Evolutionary conservation across 2,113 vertebrate species (phyloP), one percentile per base, ranked within the genome.

Genomic region (Gambusia holbrooki): DNA sequence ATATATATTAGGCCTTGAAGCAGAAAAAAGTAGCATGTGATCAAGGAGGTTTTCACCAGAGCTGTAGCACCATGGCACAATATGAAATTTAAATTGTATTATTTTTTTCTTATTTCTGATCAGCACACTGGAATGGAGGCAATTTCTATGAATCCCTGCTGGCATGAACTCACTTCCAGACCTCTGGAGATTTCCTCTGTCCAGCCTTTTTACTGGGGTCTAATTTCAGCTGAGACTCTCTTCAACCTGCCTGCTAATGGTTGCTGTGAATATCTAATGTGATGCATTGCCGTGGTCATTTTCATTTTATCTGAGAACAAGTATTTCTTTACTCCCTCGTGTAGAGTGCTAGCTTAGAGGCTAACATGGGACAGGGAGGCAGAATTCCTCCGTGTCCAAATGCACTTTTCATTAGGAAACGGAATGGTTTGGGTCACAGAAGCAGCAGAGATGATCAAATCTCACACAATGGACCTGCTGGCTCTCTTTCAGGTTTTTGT

Each of bases 1-100:
- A 88, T 84, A 88, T 73, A 85, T 90, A 89, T 91, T 85, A 83
- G 62, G 81, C 76, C 88, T 89, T 14, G 69, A 69, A 84, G 89
- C 90, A 83, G 73, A 65, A 83, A 84, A 42, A 66, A 27, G 72
- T 35, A 11, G 58, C 69, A 76, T 80, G 73, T 83, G 84, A 79
- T 68, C 66, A 64, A 71, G 72, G 15, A 60, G 65, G 69, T 30
- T 79, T 82, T 79, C 64, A 71, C 42, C n/a, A 54, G 65, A 66
- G 72, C 65, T 84, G 71, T 66, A 5, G 54, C 3, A 45, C 14
- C 40, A 62, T 29, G 63, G 74, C 8, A 29, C 75, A 66, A 33
- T 86, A 70, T 81, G 68, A 83, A 48, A 87, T 88, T 82, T 82
- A 82, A 86, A 91, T 82, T 66, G 19, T 69, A 85, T 85, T 71